Base-by-base conservation (phyloP, 1,140 invertebrate species). In the Lineus longissimus region DNA sequence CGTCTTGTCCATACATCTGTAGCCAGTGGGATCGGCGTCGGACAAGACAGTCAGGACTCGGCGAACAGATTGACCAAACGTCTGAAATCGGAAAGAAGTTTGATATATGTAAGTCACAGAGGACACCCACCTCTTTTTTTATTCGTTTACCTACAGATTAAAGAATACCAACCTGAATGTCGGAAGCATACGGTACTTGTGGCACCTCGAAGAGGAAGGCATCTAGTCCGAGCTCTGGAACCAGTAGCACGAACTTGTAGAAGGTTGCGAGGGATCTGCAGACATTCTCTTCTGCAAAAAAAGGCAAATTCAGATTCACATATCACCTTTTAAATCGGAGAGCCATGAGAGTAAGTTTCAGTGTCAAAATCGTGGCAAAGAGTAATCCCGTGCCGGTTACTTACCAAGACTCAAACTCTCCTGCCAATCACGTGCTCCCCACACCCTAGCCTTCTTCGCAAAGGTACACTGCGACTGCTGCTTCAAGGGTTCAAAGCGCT, bases 381-480 rank as follows among this genome's bases (percentile, higher is more conserved):
- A 9, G 9, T 19, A n/a, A 19, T 9, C n/a, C 47, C 19, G n/a
- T n/a, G 6, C n/a, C 47, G n/a, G 9, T 23, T 6, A 54, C 47
- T 67, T 67, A 76, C 76, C 76, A 55, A 75, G 51, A 51, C 59
- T 58, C 2, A 76, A 33, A 4, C 61, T 29, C 9, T 67, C 17
- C 23, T 70, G 61, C 75, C 74, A 79, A 30, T 67, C 56, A 15
- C 61, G 56, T 19, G 67, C 67, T 29, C 73, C 73, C 77, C 77
- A 78, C 15, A 77, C 9, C 60, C 65, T 71, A n/a, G 77, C 69
- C 30, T 66, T 67, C 62, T 69, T 74, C 2, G 77, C 76, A 70
- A 79, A 79, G 30, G 72, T 61, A 65, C 76, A 79, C 57, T 77
- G 72, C 36, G 76, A 70, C 25, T 73, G 65, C 25, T 61, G 6